Evolutionary conservation across 2,113 vertebrate genomes (phyloP), one percentile per base, ranked within the genome.

Genomic region (Labeo rohita): DNA sequence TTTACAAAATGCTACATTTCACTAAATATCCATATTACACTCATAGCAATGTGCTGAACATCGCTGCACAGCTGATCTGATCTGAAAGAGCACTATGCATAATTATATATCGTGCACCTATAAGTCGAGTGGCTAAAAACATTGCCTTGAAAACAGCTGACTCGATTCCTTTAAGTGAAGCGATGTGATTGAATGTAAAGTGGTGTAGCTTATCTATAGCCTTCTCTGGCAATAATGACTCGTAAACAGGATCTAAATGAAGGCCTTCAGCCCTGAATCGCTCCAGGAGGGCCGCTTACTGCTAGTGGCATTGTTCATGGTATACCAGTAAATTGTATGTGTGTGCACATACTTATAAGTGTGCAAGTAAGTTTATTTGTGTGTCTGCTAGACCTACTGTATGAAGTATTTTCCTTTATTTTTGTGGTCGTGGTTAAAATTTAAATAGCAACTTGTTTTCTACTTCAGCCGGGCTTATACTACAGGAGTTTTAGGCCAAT

Each of bases 301-400:
- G 28, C 49, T 21, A 16, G 4, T 10, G 28, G 12, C 75, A 74
- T 36, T 52, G 23, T 12, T 74, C 28, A 43, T 21, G 12, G 18
- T 73, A 12, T 73, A 56, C 49, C n/a, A 50, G 59, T 74, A 77
- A 79, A 82, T 85, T 77, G 45, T 68, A 8, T 47, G 28, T 76
- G 23, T 86, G 56, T 63, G 39, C 39, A 39, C 39, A 4, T 5
- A 39, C 39, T 2, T 39, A 39, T 39, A 39, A 39, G 74, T 84
- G 8, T 80, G 43, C 16, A 9, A n/a, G 59, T 54, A 54, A 78
- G 47, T 66, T n/a, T 78, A 43, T 23, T 18, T 18, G 43, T 47
- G 13, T 16, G 34, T 59, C 6, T 21, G 18, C 4, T 15, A 5
- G 39, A 16, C 15, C 13, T 54, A 16, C 0, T 66, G 63, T 66